Evolutionary conservation across 2,888 invertebrate species (phyloP), one percentile per base, ranked within the genome.

Genomic region (Lasius fuliginosus): DNA sequence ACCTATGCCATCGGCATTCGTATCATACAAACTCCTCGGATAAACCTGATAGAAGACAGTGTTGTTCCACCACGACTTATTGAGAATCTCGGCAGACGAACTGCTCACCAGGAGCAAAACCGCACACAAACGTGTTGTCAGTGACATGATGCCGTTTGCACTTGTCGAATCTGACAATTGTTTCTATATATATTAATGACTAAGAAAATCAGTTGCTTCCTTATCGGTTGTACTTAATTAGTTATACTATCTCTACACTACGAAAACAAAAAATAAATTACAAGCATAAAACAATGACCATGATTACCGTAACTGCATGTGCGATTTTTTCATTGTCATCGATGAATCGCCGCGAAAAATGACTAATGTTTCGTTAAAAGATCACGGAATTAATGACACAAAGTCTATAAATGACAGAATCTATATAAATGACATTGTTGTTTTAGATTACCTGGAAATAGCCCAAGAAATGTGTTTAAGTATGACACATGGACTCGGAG

Each of bases 21-120:
- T 83, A 68, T 94, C 94, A 89, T 81, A 92, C 60, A 94, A 93
- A 90, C 94, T 94, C 15, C 93, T 85, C 0, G 94, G 94, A 84
- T 94, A 94, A 84, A 94, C 90, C 87, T 94, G 94, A 86, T 94
- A 94, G 49, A 94, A 92, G 1, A 93, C 87, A 1, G 92, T 90
- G 42, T 93, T 91, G 49, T 86, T 90, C 94, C 94, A 94, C 94
- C 94, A 94, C 88, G 92, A 92, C 65, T 88, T 86, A 65, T 94
- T 88, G 40, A 88, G 79, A 36, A 94, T 93, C 67, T 89, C 89
- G n/a, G 92, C 90, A 42, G 84, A 74, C 0, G 83, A 79, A 11
- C 89, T 15, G 42, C 88, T 86, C 27, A 87, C 46, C 56, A 86
- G 67, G 9, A 92, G n/a, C 40, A 92, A 76, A 33, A 92, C 62